Evolutionary conservation across 2,888 invertebrate genomes (phyloP).

Genomic region (Caradrina clavipalpis): DNA sequence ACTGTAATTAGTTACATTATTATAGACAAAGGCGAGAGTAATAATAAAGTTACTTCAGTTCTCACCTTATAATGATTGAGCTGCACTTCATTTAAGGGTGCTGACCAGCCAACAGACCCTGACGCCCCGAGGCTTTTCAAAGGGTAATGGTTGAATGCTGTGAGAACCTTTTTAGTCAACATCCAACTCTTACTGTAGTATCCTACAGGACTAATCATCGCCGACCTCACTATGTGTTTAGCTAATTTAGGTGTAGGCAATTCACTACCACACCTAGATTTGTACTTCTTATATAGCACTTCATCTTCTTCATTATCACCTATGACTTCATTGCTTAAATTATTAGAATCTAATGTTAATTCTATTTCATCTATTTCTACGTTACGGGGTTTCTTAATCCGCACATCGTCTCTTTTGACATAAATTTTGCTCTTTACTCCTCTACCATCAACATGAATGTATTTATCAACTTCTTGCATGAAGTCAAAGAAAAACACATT

Average conservation of each 20-base stretch:
- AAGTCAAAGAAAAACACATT: constrained; percentile 93
- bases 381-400: constrained; percentile 73
- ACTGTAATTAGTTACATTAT: neutral
- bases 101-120: constrained; percentile 89
- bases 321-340: constrained; percentile 75
- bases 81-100: constrained; percentile 91
- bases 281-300: constrained; percentile 69
- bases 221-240: constrained; percentile 89
- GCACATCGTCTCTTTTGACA: constrained; percentile 84
- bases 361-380: constrained; percentile 79
- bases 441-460: constrained; percentile 57
- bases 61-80: constrained; percentile 93
- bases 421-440: constrained; percentile 77
- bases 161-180: constrained; percentile 92
- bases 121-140: constrained; percentile 91
- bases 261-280: constrained; percentile 75
- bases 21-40: neutral
- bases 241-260: constrained; percentile 84
- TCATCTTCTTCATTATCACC: constrained; percentile 69
- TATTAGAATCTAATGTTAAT: constrained; percentile 75
- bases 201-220: constrained; percentile 91
- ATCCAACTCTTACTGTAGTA: constrained; percentile 94
- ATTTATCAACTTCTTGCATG: constrained; percentile 80
- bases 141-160: constrained; percentile 95
- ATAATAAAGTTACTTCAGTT: constrained; percentile 27